Evolutionary conservation across 2,797 vertebrate genomes (phyloP).

Genomic region (Epinephelus awoara): DNA sequence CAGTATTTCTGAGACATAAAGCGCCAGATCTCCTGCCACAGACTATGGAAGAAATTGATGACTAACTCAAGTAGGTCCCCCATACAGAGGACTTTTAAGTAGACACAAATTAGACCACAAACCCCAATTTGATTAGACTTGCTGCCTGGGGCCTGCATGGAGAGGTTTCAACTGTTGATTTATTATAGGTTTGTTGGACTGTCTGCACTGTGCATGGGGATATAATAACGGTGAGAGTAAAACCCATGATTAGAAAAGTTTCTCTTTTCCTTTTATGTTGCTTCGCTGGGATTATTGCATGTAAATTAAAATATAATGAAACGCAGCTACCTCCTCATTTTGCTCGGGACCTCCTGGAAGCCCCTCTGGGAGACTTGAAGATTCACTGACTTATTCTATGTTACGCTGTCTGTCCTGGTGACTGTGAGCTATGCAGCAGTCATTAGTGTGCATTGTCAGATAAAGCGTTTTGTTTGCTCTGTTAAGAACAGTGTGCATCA

Average conservation of each 20-base stretch:
- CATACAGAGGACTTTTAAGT: conserved; percentile 20
- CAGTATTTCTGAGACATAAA: neutral
- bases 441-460: neutral
- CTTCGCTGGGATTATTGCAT: conserved; percentile 40
- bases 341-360: conserved; percentile 28
- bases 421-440: conserved; percentile 1
- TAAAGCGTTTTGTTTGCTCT: conserved; percentile 11
- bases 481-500: neutral
- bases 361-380: conserved; percentile 1
- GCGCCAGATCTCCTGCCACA: conserved; percentile 20
- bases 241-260: conserved; percentile 58
- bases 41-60: conserved; percentile 25
- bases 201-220: conserved; percentile 33
- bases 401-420: conserved; percentile 3
- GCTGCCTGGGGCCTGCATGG: conserved; percentile 23
- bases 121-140: conserved; percentile 56
- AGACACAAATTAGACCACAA: conserved; percentile 68
- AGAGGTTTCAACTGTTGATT: conserved; percentile 57
- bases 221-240: conserved; percentile 45
- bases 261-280: conserved; percentile 32
- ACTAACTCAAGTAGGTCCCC: conserved; percentile 32
- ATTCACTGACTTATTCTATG: neutral
- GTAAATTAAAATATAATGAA: conserved; percentile 64
- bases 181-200: conserved; percentile 41
- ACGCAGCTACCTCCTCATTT: conserved; percentile 59